These are phyloP conservation scores for Xenotilapia longispinis DNA, from an alignment of 2,113 vertebrate species.

Conservation along the genomic window DNA sequence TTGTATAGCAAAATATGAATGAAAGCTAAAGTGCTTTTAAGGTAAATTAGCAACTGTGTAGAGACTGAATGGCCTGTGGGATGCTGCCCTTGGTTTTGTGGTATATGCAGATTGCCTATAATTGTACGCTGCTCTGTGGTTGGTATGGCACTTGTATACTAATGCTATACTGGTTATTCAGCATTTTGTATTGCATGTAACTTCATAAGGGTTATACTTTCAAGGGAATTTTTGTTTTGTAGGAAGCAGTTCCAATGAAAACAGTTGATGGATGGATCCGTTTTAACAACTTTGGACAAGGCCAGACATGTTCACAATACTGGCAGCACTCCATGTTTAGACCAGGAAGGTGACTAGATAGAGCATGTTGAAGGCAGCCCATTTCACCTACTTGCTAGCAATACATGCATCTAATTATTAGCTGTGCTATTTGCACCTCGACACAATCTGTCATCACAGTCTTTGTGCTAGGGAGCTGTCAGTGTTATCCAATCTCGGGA, in stretches of 20 bases:
- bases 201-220: neutral
- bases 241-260: neutral
- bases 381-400: neutral
- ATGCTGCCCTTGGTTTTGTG: neutral
- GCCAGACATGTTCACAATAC: neutral
- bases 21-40: neutral
- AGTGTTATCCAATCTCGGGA: neutral
- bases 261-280: neutral
- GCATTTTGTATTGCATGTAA: neutral
- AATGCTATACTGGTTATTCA: neutral
- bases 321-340: neutral
- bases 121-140: neutral
- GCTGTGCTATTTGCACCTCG: neutral
- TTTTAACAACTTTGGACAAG: neutral
- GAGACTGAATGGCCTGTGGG: neutral
- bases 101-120: neutral
- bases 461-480: neutral
- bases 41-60: neutral
- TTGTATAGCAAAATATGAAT: neutral
- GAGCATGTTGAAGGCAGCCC: neutral
- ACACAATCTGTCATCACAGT: neutral
- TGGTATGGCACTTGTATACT: neutral
- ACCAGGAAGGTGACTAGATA: neutral
- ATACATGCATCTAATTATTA: neutral
- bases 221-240: neutral